A percentile compares a stretch with the other conserved stretches of the same genome.
These are phyloP conservation scores for Daboia siamensis DNA, from an alignment of 2,113 vertebrate species.

Conservation along the genomic window DNA sequence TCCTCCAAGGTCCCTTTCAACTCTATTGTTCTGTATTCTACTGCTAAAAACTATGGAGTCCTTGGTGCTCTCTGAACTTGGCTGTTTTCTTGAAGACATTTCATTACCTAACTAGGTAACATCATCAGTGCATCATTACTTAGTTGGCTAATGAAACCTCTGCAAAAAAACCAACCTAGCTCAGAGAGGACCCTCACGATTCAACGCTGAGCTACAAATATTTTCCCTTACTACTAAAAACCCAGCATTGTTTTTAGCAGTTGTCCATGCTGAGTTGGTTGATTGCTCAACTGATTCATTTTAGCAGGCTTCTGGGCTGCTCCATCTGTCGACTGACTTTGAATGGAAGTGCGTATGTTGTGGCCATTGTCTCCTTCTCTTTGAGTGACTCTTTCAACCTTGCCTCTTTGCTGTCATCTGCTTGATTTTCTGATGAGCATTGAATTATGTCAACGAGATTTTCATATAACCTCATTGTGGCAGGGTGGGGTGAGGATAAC, in stretches of 20 bases:
- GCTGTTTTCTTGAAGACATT: too few species aligned
- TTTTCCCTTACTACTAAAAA: background rate
- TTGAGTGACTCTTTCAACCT: background rate
- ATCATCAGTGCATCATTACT: too few species aligned
- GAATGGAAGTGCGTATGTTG: background rate
- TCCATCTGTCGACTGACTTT: background rate
- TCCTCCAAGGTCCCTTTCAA: too few species aligned
- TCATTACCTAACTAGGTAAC: too few species aligned
- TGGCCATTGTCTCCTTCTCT: background rate
- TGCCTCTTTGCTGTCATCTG: constrained; percentile 4
- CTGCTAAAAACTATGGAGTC: too few species aligned
- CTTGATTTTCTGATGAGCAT: constrained; percentile 2
- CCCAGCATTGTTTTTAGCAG: background rate
- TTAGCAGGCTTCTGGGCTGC: background rate
- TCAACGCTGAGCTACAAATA: too few species aligned
- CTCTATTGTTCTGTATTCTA: too few species aligned
- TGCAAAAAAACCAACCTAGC: too few species aligned
- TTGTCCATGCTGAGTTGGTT: background rate
- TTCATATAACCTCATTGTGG: background rate
- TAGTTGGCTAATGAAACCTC: too few species aligned
- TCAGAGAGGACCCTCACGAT: too few species aligned
- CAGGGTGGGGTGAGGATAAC: background rate
- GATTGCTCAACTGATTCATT: background rate
- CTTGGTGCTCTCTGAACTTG: too few species aligned
- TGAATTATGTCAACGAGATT: background rate